Conservation (phyloP, 2,888 invertebrate genomes). For the Gandaritis pyraliata region DNA sequence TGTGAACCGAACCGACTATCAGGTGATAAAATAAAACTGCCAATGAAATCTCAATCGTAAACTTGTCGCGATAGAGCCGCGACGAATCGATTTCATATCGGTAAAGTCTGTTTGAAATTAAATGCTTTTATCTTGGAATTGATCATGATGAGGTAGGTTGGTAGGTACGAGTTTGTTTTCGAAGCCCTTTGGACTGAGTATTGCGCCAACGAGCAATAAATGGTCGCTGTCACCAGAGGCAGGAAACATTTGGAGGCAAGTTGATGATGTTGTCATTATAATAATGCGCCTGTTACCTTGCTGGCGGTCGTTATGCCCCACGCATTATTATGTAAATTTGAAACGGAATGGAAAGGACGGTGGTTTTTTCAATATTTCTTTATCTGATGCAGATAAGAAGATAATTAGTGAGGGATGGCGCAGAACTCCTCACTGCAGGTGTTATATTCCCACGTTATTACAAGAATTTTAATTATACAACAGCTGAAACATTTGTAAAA, state of each 20-base stretch:
- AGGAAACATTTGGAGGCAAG: conserved; percentile 53
- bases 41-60: conserved; percentile 40
- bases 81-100: conserved; percentile 47
- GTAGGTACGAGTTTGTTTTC: conserved; percentile 36
- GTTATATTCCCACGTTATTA: conserved; percentile 68
- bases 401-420: conserved; percentile 75
- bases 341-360: conserved; percentile 75
- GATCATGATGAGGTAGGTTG: conserved; percentile 44
- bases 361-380: conserved; percentile 63
- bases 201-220: conserved; percentile 44
- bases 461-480: conserved; percentile 8
- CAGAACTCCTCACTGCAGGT: conserved; percentile 60
- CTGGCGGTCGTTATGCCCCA: conserved; percentile 75
- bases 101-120: conserved; percentile 48
- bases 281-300: conserved; percentile 66
- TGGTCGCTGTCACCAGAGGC: conserved; percentile 49
- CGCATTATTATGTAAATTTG: conserved; percentile 81
- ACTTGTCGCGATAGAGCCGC: conserved; percentile 39
- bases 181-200: conserved; percentile 38
- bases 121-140: conserved; percentile 52
- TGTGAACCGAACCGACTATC: conserved; percentile 48
- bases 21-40: conserved; percentile 46
- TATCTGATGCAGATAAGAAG: conserved; percentile 79
- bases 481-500: conserved; percentile 21
- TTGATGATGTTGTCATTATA: conserved; percentile 65